Conservation (phyloP, 2,888 invertebrate genomes). For the Hesperia comma region DNA sequence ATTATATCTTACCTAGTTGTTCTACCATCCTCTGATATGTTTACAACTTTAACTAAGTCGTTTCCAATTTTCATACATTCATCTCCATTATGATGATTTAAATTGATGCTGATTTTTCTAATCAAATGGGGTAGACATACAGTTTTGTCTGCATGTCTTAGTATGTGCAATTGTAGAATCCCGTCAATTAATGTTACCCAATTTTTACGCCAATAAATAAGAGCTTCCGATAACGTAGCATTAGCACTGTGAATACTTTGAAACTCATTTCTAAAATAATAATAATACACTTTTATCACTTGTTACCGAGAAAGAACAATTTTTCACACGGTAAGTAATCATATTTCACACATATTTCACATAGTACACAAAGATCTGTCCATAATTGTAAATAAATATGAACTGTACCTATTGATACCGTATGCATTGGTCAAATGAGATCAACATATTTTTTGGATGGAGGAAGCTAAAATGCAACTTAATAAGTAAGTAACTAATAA, state of each 20-base stretch:
- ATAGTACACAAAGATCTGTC: too few relatives aligned
- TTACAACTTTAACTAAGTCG: slow-evolving; percentile 43
- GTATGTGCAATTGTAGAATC: slow-evolving; percentile 89
- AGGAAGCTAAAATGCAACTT: too few relatives aligned
- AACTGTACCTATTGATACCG: too few relatives aligned
- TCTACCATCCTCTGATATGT: slow-evolving; percentile 45
- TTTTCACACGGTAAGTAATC: too few relatives aligned
- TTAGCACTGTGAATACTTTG: slow-evolving; percentile 53
- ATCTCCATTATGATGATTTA: slow-evolving; percentile 45
- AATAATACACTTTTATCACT: too few relatives aligned
- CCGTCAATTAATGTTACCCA: slow-evolving; percentile 93
- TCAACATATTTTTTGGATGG: too few relatives aligned
- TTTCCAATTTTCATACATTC: slow-evolving; percentile 27
- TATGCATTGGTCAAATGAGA: too few relatives aligned
- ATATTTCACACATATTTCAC: too few relatives aligned
- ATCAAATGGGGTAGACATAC: slow-evolving; percentile 85
- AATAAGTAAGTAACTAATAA: too few relatives aligned
- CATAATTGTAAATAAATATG: too few relatives aligned
- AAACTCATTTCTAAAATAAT: slow-evolving; percentile 54
- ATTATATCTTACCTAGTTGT: slow-evolving; percentile 49
- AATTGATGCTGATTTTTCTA: slow-evolving; percentile 52
- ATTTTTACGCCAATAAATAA: slow-evolving; percentile 86
- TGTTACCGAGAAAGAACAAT: too few relatives aligned
- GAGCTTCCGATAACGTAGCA: slow-evolving; percentile 56
- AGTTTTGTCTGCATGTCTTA: slow-evolving; percentile 83